These are phyloP conservation scores for Anas flavirostris DNA, from an alignment of 2,797 vertebrate genomes.

Conservation along the genomic window DNA sequence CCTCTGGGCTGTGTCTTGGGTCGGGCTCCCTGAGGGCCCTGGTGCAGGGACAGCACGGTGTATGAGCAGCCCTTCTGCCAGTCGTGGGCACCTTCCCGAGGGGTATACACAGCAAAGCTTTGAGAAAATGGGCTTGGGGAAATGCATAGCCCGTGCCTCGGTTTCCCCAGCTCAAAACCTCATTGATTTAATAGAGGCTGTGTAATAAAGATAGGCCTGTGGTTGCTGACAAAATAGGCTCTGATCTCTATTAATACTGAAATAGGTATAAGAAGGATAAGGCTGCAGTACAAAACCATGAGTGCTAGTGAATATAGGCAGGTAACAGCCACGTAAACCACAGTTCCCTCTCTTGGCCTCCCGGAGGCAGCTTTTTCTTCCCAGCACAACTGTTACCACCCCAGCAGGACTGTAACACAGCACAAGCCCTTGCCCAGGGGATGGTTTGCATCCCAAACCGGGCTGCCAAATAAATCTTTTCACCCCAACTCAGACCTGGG, in stretches of 20 bases:
- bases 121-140: accelerated
- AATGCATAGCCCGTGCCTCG: not conserved
- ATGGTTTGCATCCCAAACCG: accelerated
- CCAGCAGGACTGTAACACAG: accelerated
- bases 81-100: not conserved
- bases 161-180: not conserved
- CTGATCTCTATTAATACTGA: not conserved
- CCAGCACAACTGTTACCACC: accelerated
- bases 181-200: not conserved
- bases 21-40: accelerated
- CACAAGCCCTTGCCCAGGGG: accelerated
- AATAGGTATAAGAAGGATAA: not conserved
- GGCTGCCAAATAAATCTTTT: not conserved
- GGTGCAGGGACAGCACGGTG: accelerated
- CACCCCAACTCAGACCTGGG: not conserved
- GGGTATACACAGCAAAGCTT: not conserved
- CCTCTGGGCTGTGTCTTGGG: too few species aligned
- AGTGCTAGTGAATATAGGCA: not conserved
- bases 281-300: not conserved
- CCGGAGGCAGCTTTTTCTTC: not conserved
- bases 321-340: not conserved
- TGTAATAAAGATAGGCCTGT: not conserved
- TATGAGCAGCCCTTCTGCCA: not conserved
- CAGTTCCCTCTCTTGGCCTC: accelerated
- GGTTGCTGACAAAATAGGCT: not conserved